Conservation (phyloP, 2,888 invertebrate species). For the Petrolisthes cinctipes region DNA sequence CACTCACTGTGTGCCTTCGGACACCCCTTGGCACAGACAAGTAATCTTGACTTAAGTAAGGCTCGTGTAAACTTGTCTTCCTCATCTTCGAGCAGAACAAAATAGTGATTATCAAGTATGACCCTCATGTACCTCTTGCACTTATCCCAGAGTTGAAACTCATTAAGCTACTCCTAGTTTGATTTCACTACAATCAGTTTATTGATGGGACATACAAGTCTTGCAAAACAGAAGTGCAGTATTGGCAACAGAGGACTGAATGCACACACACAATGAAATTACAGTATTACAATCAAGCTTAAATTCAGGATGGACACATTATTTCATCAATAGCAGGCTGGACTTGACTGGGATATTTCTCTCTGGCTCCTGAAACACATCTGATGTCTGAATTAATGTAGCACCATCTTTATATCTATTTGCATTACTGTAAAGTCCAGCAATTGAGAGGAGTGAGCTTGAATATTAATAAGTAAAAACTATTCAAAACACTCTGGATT, state of each 20-base stretch:
- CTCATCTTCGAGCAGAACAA: constrained; percentile 51
- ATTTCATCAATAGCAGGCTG: no score
- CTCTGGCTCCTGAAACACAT: no score
- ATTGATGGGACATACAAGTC: background rate
- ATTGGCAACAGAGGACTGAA: background rate
- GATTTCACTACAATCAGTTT: background rate
- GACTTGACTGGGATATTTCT: no score
- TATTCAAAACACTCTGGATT: no score
- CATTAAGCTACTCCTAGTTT: background rate
- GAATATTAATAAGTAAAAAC: no score
- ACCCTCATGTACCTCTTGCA: background rate
- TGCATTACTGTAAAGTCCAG: no score
- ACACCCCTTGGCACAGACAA: constrained; percentile 42
- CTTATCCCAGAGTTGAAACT: constrained; percentile 17
- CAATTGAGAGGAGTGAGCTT: no score
- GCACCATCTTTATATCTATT: no score
- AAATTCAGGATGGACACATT: no score
- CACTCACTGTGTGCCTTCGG: constrained; percentile 50
- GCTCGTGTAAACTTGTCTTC: constrained; percentile 53
- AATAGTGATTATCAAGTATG: constrained; percentile 39
- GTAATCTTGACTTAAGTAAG: constrained; percentile 41
- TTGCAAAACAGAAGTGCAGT: background rate
- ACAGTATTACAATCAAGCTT: no score
- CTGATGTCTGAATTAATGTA: no score
- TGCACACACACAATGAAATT: no score